Conservation (phyloP, 2,888 invertebrate genomes). For the Scaptomyza cyrtandrae region DNA sequence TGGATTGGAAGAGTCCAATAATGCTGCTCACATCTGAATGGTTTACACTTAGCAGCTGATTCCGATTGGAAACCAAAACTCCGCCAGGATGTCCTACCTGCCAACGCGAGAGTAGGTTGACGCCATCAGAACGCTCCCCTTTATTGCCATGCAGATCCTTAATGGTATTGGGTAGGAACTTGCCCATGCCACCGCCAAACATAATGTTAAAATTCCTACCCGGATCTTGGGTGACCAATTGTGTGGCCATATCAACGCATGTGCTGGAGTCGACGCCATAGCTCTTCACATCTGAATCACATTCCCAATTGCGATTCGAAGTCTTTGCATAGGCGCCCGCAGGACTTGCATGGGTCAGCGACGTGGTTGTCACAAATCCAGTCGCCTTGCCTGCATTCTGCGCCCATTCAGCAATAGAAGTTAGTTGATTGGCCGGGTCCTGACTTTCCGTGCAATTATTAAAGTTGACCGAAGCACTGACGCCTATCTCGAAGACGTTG, state of each 20-base stretch:
- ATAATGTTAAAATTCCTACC: conserved; percentile 90
- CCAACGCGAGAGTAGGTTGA: conserved; percentile 89
- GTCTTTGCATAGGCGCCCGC: conserved; percentile 87
- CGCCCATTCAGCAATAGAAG: conserved; percentile 89
- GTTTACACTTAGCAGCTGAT: conserved; percentile 85
- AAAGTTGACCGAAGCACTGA: conserved; percentile 88
- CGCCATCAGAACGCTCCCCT: conserved; percentile 87
- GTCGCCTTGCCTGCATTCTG: conserved; percentile 86
- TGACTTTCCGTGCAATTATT: conserved; percentile 88
- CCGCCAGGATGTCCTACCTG: conserved; percentile 85
- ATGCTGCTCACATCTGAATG: conserved; percentile 85
- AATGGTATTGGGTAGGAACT: conserved; percentile 87
- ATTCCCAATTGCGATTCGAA: conserved; percentile 90
- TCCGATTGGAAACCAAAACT: conserved; percentile 87
- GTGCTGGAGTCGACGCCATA: conserved; percentile 36
- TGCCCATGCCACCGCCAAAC: conserved; percentile 90
- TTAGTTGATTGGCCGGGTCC: conserved; percentile 86
- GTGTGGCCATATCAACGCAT: conserved; percentile 90
- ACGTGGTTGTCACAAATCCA: conserved; percentile 90
- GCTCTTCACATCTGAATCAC: conserved; percentile 86
- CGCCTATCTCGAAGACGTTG: conserved; percentile 88
- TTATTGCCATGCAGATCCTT: conserved; percentile 84
- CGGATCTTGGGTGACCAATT: conserved; percentile 88
- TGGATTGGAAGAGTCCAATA: conserved; percentile 86
- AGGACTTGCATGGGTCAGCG: conserved; percentile 92